Conservation (phyloP, 1,140 invertebrate species). For the Triops longicaudatus region DNA sequence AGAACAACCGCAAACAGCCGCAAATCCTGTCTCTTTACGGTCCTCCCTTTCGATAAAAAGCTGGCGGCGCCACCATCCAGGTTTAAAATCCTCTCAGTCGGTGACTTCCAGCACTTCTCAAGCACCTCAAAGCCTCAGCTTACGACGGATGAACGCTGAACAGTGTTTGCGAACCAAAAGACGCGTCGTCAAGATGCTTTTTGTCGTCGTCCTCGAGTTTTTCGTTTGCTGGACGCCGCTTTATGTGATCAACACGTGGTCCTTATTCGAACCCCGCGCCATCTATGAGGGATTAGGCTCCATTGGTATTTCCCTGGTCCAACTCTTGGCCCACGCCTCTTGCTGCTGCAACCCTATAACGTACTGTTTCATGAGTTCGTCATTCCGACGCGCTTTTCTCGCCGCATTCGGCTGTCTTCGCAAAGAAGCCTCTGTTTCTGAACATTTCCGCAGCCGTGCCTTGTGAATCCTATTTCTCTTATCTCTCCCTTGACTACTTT, state of each 20-base stretch:
- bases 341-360: conserved; percentile 67
- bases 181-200: conserved; percentile 51
- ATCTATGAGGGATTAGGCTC: conserved; percentile 47
- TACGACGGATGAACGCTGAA: conserved; percentile 39
- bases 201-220: conserved; percentile 59
- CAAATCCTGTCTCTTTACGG: neutral
- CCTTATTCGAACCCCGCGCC: conserved; percentile 46
- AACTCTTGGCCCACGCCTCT: conserved; percentile 56
- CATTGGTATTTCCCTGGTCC: conserved; percentile 49
- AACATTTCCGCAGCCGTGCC: neutral
- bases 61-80: neutral
- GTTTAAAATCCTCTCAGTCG: neutral
- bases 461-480: neutral
- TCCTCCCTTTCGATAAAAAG: neutral
- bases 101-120: conserved; percentile 6
- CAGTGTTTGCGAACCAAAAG: conserved; percentile 42
- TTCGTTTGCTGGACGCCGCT: conserved; percentile 68
- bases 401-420: conserved; percentile 45
- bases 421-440: neutral
- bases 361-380: conserved; percentile 63
- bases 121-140: conserved; percentile 4
- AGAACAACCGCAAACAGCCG: neutral
- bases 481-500: neutral
- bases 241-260: conserved; percentile 55
- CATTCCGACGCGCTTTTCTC: conserved; percentile 54